Conservation (phyloP, 2,113 vertebrate genomes). For the Poeciliopsis retropinna region DNA sequence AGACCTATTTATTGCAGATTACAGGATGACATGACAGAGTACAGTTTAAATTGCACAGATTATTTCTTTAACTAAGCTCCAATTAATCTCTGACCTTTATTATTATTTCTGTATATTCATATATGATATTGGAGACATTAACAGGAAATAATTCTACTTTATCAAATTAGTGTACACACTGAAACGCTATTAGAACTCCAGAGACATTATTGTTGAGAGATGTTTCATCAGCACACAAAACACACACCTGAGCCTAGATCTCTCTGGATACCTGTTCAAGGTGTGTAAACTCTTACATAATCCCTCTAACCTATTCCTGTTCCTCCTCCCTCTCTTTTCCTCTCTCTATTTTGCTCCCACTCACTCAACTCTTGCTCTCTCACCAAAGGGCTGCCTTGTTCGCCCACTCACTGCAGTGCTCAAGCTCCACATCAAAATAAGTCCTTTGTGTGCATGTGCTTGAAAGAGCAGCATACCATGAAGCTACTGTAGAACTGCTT, state of each 20-base stretch:
- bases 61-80: no score
- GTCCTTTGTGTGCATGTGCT: not conserved
- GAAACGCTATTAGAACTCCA: no score
- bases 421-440: not conserved
- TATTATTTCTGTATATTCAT: no score
- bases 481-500: not conserved
- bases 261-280: not conserved
- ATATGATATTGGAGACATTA: no score
- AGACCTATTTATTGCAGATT: no score
- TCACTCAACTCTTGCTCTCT: conserved; percentile 25
- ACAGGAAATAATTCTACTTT: no score
- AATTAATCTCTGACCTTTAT: no score
- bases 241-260: no score
- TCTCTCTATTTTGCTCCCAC: conserved; percentile 3
- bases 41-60: no score
- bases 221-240: not conserved
- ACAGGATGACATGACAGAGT: no score
- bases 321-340: not conserved
- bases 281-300: not conserved
- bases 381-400: conserved; percentile 27
- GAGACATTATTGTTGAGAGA: not conserved
- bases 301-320: not conserved
- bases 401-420: conserved; percentile 27
- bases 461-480: not conserved
- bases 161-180: no score